Percentiles rank a stretch among this genome's conserved stretches.
Evolutionary conservation across 2,797 vertebrate species (phyloP).

Genomic region (Lacerta bilineata): DNA sequence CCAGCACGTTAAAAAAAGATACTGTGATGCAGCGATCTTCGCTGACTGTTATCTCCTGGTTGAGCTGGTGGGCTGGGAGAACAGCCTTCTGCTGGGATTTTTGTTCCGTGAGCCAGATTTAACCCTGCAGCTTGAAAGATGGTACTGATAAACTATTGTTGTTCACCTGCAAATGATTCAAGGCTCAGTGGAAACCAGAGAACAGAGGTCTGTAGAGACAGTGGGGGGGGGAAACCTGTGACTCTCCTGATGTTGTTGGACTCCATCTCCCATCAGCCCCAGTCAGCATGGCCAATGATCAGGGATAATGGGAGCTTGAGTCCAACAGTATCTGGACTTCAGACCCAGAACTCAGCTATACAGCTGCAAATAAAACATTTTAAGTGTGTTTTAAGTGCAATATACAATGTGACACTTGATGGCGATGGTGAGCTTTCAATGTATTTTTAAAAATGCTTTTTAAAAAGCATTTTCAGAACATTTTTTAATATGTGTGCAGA

Average conservation of each 20-base stretch:
- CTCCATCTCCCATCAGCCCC: background rate
- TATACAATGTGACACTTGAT: too few species aligned
- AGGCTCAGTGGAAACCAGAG: background rate
- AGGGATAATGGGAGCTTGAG: background rate
- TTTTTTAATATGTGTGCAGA: too few species aligned
- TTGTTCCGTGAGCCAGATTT: slow-evolving; percentile 1
- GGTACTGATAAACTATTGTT: background rate
- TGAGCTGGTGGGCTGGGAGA: background rate
- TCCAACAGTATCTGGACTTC: background rate
- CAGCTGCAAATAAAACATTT: too few species aligned
- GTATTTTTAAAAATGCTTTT: too few species aligned
- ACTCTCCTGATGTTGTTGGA: background rate
- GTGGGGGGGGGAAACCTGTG: background rate
- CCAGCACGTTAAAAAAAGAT: slow-evolving; percentile 17
- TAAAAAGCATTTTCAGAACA: too few species aligned
- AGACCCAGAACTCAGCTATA: too few species aligned
- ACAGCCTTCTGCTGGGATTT: background rate
- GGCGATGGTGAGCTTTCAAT: too few species aligned
- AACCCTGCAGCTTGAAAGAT: background rate
- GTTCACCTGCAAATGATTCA: background rate
- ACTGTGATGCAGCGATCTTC: slow-evolving; percentile 13
- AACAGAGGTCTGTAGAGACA: background rate
- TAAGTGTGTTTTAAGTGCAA: too few species aligned
- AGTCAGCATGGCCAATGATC: background rate
- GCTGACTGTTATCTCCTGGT: background rate